phyloP scores from a whole-genome alignment of 2,888 invertebrate species.

The Thalpophila matura region DNA sequence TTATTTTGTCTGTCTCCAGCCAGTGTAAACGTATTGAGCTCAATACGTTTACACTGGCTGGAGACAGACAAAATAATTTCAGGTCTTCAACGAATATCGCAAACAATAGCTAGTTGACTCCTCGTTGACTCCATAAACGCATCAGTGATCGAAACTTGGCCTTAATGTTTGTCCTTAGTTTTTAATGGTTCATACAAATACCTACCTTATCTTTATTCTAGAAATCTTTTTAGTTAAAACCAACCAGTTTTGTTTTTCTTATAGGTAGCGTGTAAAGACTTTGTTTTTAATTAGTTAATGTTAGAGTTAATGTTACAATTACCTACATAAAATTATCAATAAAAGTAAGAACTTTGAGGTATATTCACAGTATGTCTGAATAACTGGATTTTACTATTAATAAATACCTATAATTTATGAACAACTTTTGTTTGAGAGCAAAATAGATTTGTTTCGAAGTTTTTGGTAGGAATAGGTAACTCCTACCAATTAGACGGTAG shows the following conservation, averaged over 20 bases:
- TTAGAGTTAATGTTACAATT: no score
- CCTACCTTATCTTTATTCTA: slow-evolving; percentile 10
- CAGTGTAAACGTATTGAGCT: not conserved
- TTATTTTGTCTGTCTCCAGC: not conserved
- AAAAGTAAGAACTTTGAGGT: no score
- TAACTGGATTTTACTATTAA: no score
- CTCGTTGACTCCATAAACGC: slow-evolving; percentile 45
- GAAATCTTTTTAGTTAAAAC: not conserved
- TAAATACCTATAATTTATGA: no score
- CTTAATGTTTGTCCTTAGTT: slow-evolving; percentile 34
- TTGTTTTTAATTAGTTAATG: no score
- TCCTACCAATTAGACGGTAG: not conserved
- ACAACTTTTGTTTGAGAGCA: no score
- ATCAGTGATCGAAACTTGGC: slow-evolving; percentile 41
- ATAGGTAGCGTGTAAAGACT: no score
- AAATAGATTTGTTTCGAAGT: slow-evolving; percentile 1
- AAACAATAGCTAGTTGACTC: slow-evolving; percentile 44
- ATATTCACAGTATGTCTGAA: no score
- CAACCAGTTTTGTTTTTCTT: no score
- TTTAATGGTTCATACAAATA: slow-evolving; percentile 1
- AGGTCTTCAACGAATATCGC: slow-evolving; percentile 9
- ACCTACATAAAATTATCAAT: no score
- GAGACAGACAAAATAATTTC: not conserved
- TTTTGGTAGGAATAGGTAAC: not conserved
- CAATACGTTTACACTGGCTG: not conserved